Evolutionary conservation across 2,888 invertebrate genomes (phyloP).

Genomic region (Hyles lineata): DNA sequence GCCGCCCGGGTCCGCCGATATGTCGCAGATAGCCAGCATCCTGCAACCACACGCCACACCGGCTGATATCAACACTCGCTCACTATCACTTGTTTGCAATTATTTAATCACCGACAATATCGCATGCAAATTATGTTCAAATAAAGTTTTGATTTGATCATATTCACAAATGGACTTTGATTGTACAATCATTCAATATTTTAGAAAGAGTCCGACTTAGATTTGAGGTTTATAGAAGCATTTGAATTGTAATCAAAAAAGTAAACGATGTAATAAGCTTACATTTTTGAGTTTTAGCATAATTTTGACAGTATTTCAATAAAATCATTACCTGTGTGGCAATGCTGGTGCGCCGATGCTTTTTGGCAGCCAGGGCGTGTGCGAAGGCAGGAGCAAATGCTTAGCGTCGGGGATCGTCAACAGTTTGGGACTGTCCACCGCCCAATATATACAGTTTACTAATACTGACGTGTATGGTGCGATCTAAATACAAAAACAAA

Average conservation of each 20-base stretch:
- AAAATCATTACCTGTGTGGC: conserved; percentile 86
- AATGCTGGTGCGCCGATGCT: conserved; percentile 94
- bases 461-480: conserved; percentile 99
- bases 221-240: no score
- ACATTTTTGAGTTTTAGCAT: neutral
- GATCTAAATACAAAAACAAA: conserved; percentile 83
- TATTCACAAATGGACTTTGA: no score
- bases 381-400: conserved; percentile 93
- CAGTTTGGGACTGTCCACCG: conserved; percentile 97
- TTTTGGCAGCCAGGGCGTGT: conserved; percentile 96
- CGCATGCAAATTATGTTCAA: neutral
- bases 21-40: conserved; percentile 98
- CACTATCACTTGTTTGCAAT: neutral
- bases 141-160: no score
- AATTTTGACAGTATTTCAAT: neutral
- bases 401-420: conserved; percentile 99
- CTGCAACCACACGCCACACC: conserved; percentile 62
- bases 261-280: no score
- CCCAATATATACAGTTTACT: conserved; percentile 99
- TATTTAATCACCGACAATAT: conserved; percentile 13
- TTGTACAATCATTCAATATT: no score
- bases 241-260: no score
- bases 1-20: conserved; percentile 99
- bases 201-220: no score
- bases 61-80: neutral